Conservation (phyloP, 2,113 vertebrate species). For the Morone saxatilis region DNA sequence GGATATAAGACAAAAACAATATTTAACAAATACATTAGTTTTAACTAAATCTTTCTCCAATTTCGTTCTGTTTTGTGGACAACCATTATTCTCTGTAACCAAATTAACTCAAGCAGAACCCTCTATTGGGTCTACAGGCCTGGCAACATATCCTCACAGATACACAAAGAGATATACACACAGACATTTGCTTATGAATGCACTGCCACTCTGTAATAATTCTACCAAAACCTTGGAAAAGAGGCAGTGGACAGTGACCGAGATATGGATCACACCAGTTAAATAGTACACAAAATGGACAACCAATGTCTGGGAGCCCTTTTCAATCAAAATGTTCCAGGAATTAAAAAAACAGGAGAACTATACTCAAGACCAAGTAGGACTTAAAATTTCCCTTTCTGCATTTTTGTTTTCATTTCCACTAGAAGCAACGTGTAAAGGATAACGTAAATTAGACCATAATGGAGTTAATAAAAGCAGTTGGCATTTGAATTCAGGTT, state of each 20-base stretch:
- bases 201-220: not conserved
- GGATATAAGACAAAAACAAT: not conserved
- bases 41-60: not conserved
- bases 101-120: not conserved
- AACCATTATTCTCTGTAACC: not conserved
- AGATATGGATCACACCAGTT: not conserved
- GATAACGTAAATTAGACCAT: not conserved
- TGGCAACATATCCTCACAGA: not conserved
- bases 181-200: not conserved
- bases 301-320: not conserved
- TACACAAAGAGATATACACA: too few relatives aligned
- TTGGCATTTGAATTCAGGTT: not conserved
- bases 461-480: not conserved
- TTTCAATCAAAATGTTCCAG: not conserved
- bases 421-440: not conserved
- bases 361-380: not conserved
- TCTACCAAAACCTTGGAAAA: not conserved
- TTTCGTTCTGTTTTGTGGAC: too few relatives aligned
- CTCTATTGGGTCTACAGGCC: not conserved
- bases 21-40: not conserved
- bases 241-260: not conserved
- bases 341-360: not conserved
- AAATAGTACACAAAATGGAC: not conserved
- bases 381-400: not conserved
- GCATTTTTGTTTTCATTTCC: not conserved